Base-by-base conservation (phyloP, 2,888 invertebrate genomes). In the Epirrita christyi region DNA sequence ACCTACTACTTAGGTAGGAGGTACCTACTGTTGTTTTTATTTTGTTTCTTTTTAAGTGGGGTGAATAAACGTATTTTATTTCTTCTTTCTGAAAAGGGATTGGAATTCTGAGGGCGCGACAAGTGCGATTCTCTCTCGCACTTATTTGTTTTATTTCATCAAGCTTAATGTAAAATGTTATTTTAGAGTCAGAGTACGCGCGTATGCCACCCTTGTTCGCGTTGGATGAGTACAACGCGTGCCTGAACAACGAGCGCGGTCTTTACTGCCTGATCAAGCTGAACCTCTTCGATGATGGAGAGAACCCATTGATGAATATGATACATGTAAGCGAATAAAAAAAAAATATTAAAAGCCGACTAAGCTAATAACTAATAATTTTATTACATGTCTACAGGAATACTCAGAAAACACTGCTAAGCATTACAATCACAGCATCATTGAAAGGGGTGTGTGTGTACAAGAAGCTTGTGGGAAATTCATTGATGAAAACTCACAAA, bases 301-400 rank as follows among this genome's bases (percentile, higher is more conserved):
- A 46, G 6, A 57, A 41, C 15, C 43, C 43, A 11, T 40, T 61
- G 8, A 40, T 61, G 55, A 32, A 51, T 9, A 43, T 55, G 8
- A 55, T 61, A 43, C 50, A 15, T 7, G 61, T 51, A 40, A 57
- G 57, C n/a, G n/a, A n/a, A n/a, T n/a, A n/a, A n/a, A n/a, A n/a
- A n/a, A n/a, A n/a, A n/a, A n/a, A n/a, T n/a, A n/a, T n/a, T n/a
- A n/a, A n/a, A n/a, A n/a, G n/a, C n/a, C n/a, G n/a, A n/a, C n/a
- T n/a, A n/a, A n/a, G n/a, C n/a, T n/a, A n/a, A n/a, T n/a, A n/a
- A n/a, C n/a, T n/a, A n/a, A n/a, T n/a, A n/a, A n/a, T n/a, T n/a
- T n/a, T n/a, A n/a, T n/a, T n/a, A n/a, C n/a, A n/a, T n/a, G n/a
- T 34, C 11, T 46, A 45, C 43, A 59, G 59, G 54, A 59, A 51